Evolutionary conservation across 2,888 invertebrate genomes (phyloP).

Genomic region (Polydrusus tereticollis): DNA sequence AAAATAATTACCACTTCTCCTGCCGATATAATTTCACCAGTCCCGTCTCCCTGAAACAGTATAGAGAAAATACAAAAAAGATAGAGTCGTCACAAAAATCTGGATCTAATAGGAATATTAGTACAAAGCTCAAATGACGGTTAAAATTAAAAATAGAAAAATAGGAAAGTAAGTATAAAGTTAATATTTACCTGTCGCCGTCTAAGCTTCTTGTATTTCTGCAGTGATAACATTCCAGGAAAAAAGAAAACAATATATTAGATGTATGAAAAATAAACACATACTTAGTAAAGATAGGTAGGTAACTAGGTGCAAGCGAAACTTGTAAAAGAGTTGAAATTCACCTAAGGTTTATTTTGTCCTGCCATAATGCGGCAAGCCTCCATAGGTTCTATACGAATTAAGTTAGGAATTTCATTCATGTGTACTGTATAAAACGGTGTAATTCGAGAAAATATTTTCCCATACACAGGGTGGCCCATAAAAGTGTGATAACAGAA

Average conservation of each 20-base stretch:
- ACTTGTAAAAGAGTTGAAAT: background rate
- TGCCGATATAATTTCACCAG: constrained; percentile 78
- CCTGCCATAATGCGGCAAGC: no score
- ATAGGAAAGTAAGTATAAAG: constrained; percentile 23
- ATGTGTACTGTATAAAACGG: no score
- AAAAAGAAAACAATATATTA: constrained; percentile 18
- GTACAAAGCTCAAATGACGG: background rate
- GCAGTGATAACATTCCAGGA: constrained; percentile 54
- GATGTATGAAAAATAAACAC: background rate
- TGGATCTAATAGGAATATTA: background rate
- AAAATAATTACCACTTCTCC: constrained; percentile 75
- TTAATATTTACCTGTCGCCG: constrained; percentile 81
- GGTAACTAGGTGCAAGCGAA: no score
- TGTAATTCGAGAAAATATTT: no score
- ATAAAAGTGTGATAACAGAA: no score
- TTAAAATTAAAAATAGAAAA: constrained; percentile 18
- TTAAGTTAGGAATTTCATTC: no score
- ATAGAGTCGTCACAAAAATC: constrained; percentile 38
- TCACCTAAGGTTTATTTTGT: no score
- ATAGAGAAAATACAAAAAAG: constrained; percentile 60
- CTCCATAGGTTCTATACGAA: no score
- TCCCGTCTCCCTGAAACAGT: constrained; percentile 83
- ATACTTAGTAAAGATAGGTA: background rate
- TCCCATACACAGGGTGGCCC: no score
- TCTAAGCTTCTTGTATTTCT: constrained; percentile 89